phyloP scores from a whole-genome alignment of 53 echinoderm and acorn worm species.

The Patiria pectinifera region DNA sequence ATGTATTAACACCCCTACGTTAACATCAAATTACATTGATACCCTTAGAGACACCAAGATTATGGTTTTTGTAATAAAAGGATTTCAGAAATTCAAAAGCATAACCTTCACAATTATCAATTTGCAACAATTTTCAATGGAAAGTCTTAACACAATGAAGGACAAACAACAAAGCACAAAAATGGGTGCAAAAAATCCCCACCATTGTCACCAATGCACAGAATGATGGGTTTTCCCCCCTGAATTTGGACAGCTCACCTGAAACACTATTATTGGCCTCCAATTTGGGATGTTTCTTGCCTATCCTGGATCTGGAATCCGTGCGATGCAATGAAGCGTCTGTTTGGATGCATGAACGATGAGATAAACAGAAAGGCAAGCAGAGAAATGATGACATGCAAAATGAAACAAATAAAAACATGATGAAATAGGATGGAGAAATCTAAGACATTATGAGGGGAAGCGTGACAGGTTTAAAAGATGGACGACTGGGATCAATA shows the following conservation, averaged over 20 bases:
- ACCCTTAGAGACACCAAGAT: too few species aligned
- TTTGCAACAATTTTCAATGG: too few species aligned
- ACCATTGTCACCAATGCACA: neutral
- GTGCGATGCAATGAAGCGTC: constrained; percentile 24
- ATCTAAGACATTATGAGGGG: too few species aligned
- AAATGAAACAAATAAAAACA: neutral
- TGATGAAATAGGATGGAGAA: neutral
- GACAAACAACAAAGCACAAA: too few species aligned
- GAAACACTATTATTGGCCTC: constrained; percentile 26
- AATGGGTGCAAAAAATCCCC: neutral
- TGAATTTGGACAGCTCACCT: constrained; percentile 20
- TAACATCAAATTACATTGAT: too few species aligned
- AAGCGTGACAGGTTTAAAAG: too few species aligned
- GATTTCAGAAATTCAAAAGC: too few species aligned
- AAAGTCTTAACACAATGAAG: too few species aligned
- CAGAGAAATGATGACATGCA: neutral
- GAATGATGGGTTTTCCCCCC: neutral
- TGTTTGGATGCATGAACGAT: constrained; percentile 20
- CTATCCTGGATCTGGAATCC: constrained; percentile 5
- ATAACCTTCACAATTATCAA: too few species aligned
- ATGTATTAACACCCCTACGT: too few species aligned
- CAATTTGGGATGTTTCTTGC: constrained; percentile 38
- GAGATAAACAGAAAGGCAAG: constrained; percentile 12
- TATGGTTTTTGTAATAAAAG: too few species aligned
- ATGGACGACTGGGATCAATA: too few species aligned